Evolutionary conservation across 2,113 vertebrate genomes (phyloP).

Genomic region (Sturnira hondurensis): DNA sequence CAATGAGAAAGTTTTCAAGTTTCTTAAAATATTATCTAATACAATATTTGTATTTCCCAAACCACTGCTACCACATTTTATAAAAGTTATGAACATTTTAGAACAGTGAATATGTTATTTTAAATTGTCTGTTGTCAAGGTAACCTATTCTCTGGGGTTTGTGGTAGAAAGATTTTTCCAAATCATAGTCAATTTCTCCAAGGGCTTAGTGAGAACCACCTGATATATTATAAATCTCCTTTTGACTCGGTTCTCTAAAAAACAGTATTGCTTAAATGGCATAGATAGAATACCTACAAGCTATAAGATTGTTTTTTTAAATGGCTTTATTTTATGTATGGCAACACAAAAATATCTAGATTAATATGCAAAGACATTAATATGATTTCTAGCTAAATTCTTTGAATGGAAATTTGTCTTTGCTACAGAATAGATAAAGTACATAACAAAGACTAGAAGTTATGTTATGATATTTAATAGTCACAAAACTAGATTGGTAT

Average conservation of each 20-base stretch:
- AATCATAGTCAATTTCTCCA: constrained; percentile 41
- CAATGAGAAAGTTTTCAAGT: not conserved
- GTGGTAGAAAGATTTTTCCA: constrained; percentile 61
- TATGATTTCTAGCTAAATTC: not conserved
- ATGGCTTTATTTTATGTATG: not conserved
- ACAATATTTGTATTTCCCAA: not conserved
- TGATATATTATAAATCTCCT: constrained; percentile 56
- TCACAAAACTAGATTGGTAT: not conserved
- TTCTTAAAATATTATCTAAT: not conserved
- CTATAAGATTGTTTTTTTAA: not conserved
- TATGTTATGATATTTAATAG: not conserved
- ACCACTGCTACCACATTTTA: not conserved
- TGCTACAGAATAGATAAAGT: not conserved
- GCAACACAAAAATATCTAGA: not conserved
- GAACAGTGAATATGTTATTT: constrained; percentile 59
- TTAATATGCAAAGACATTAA: not conserved
- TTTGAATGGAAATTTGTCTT: not conserved
- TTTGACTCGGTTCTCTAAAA: constrained; percentile 8
- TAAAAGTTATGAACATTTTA: constrained; percentile 44
- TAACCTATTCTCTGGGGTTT: constrained; percentile 57
- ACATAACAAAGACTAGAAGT: not conserved
- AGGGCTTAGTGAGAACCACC: constrained; percentile 51
- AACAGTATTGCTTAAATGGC: not conserved
- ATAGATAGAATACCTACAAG: not conserved
- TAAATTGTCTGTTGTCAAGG: constrained; percentile 60